Percentiles rank a stretch among this genome's conserved stretches.
Evolutionary conservation across 2,113 vertebrate species (phyloP).

Genomic region (Varanus komodoensis): DNA sequence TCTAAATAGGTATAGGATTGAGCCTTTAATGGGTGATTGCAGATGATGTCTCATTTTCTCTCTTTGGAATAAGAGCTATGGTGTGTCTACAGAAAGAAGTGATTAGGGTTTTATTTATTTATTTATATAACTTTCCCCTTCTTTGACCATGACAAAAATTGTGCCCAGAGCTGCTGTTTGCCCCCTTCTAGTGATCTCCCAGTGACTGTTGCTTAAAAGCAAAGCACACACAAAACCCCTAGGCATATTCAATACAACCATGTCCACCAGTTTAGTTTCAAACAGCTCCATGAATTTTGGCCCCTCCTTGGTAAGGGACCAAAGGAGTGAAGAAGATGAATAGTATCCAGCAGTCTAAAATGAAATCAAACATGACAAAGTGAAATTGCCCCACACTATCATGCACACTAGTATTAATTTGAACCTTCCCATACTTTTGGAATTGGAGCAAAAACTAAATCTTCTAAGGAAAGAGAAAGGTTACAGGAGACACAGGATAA

Average conservation of each 20-base stretch:
- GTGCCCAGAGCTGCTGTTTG: not conserved
- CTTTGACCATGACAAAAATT: not conserved
- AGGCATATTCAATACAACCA: not conserved
- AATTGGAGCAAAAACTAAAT: too few relatives aligned
- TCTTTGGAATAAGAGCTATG: not conserved
- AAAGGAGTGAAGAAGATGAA: not conserved
- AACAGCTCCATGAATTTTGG: not conserved
- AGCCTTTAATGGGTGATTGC: not conserved
- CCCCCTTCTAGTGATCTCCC: not conserved
- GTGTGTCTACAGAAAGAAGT: too few relatives aligned
- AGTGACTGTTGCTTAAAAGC: not conserved
- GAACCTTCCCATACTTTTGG: too few relatives aligned
- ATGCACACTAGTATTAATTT: too few relatives aligned
- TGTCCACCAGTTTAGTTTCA: slow-evolving; percentile 11
- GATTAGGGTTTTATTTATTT: not conserved
- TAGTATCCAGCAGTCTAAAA: not conserved
- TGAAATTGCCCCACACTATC: not conserved
- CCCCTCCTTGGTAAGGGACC: not conserved
- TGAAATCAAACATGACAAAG: not conserved
- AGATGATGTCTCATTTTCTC: not conserved
- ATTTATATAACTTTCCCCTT: not conserved
- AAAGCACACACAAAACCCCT: not conserved
- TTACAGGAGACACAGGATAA: too few relatives aligned
- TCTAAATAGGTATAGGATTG: too few relatives aligned
- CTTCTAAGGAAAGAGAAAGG: too few relatives aligned